Evolutionary conservation across 2,797 vertebrate species (phyloP).

Genomic region (Ceryle rudis): DNA sequence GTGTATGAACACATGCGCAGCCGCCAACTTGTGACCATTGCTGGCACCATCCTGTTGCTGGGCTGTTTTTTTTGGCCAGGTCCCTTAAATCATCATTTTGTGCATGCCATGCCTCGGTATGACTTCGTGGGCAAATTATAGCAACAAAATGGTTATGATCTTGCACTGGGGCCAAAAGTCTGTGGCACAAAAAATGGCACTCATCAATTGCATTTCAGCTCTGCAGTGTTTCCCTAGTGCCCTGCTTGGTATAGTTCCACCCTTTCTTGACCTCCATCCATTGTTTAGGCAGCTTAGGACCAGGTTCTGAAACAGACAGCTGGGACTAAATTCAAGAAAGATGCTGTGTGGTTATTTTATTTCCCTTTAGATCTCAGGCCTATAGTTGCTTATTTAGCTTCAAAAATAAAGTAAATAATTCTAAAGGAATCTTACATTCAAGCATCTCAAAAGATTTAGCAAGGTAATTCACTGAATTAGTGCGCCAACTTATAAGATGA

Average conservation of each 20-base stretch:
- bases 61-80: accelerated
- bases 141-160: neutral
- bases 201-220: neutral
- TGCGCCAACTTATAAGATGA: neutral
- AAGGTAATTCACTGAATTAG: neutral
- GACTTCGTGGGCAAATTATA: neutral
- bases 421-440: neutral
- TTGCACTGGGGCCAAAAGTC: neutral
- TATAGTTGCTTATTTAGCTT: neutral
- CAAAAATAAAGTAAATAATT: neutral
- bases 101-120: neutral
- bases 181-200: neutral
- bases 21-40: neutral
- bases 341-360: neutral
- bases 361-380: neutral
- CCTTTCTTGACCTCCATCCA: neutral
- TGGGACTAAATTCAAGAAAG: neutral
- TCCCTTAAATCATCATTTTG: neutral
- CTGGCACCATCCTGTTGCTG: neutral
- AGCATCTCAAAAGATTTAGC: neutral
- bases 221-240: neutral
- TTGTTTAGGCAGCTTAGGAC: neutral
- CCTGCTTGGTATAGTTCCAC: neutral
- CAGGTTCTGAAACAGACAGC: neutral
- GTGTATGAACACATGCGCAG: neutral